These are phyloP conservation scores for Drosophila takahashii DNA, from an alignment of 1,140 invertebrate species.

Conservation along the genomic window DNA sequence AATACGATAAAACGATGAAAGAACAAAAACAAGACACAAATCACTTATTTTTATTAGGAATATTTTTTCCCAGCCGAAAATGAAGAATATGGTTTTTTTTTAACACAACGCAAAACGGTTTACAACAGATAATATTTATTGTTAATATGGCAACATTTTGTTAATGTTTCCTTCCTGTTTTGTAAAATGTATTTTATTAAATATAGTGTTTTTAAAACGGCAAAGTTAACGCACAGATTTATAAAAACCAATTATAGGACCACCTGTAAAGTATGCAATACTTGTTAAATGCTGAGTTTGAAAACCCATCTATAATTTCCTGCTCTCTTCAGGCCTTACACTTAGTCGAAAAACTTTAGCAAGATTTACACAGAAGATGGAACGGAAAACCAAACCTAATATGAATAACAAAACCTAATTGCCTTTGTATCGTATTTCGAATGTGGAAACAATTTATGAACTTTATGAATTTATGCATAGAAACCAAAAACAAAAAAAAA, in stretches of 20 bases:
- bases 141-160: constrained; percentile 28
- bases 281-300: constrained; percentile 54
- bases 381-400: constrained; percentile 38
- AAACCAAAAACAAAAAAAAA: constrained; percentile 28
- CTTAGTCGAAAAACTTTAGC: constrained; percentile 49
- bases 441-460: constrained; percentile 73
- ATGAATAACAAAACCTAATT: constrained; percentile 67
- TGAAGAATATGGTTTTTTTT: constrained; percentile 52
- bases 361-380: constrained; percentile 46
- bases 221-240: constrained; percentile 32
- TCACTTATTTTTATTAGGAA: constrained; percentile 26
- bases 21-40: constrained; percentile 25
- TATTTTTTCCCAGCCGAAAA: constrained; percentile 5
- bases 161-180: constrained; percentile 43
- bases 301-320: constrained; percentile 27
- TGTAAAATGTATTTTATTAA: constrained; percentile 58
- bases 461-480: constrained; percentile 74
- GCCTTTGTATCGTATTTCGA: constrained; percentile 80
- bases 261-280: constrained; percentile 75
- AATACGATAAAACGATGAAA: constrained; percentile 25
- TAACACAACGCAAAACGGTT: constrained; percentile 52
- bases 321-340: constrained; percentile 47
- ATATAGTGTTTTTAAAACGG: constrained; percentile 34
- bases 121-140: constrained; percentile 49
- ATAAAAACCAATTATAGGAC: constrained; percentile 53